Base-by-base conservation (phyloP, 2,888 invertebrate genomes). In the Caenorhabditis becei region DNA sequence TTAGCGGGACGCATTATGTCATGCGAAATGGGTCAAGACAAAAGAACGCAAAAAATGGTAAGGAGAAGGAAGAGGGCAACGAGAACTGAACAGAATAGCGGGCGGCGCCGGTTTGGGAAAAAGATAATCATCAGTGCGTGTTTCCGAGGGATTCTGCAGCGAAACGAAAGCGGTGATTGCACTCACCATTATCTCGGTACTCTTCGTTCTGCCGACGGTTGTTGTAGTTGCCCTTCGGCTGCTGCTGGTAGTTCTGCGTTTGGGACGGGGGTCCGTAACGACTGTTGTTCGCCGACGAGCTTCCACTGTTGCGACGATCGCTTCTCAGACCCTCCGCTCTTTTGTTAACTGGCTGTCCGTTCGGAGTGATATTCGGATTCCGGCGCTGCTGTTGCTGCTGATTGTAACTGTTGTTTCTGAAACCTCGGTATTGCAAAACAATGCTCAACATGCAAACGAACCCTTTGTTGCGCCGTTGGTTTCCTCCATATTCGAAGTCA, bases 301-400 rank as follows among this genome's bases (percentile, higher is more conserved):
- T 59, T 11, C 75, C 70, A 44, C 80, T 80, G 26, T 75, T 80
- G 0, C 80, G 44, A 49, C 83, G 65, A 67, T 81, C 79, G 26
- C 65, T 75, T 35, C 67, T 59, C n/a, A 84, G 63, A 4, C 69
- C 80, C n/a, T 84, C 84, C 10, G 84, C 82, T 53, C 84, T 35
- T 3, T 75, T 59, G 56, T 84, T 84, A 1, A 59, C 62, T 4
- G 63, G 81, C n/a, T 70, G 72, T 10, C 80, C 74, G 23, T 77
- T 77, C 1, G 69, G 62, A 23, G 69, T 56, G n/a, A 77, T 51
- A 18, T 78, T 79, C n/a, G 59, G 62, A 37, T 66, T 66, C 2
- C 72, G 79, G 0, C 69, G 56, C 24, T 74, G 74, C n/a, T 65
- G 74, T 44, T 37, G 54, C 26, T 61, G 47, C 24, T 74, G 72